Conservation (phyloP, 1,140 invertebrate species). For the Armadillidium nasatum region DNA sequence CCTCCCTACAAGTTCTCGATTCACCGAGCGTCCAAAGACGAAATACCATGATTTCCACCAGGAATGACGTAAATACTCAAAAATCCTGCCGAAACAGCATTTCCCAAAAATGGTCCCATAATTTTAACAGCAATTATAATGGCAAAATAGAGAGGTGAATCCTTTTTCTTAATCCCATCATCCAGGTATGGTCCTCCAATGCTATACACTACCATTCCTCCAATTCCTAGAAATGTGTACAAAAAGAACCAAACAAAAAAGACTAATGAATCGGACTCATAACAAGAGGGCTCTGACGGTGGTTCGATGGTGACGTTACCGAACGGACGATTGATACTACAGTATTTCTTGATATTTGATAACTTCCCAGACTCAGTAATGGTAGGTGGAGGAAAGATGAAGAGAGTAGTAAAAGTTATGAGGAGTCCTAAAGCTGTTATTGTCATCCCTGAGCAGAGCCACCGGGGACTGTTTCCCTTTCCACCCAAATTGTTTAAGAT, state of each 20-base stretch:
- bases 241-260: not conserved
- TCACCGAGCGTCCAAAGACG: no score
- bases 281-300: no score
- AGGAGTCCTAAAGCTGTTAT: slow-evolving; percentile 22
- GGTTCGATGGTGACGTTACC: no score
- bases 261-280: not conserved
- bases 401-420: slow-evolving; percentile 25
- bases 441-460: slow-evolving; percentile 34
- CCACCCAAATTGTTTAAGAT: slow-evolving; percentile 37
- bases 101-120: not conserved
- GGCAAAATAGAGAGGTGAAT: not conserved
- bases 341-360: no score
- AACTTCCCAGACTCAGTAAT: not conserved
- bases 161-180: not conserved
- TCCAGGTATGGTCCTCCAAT: not conserved
- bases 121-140: not conserved
- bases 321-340: no score
- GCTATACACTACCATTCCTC: not conserved
- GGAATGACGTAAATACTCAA: not conserved
- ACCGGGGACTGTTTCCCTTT: slow-evolving; percentile 40
- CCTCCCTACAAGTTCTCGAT: no score
- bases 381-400: slow-evolving; percentile 29
- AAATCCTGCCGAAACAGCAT: not conserved
- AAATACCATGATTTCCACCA: not conserved
- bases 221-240: not conserved